Evolutionary conservation across 2,888 invertebrate genomes (phyloP), one percentile per base, ranked within the genome.

Genomic region (Spilosoma lubricipeda): DNA sequence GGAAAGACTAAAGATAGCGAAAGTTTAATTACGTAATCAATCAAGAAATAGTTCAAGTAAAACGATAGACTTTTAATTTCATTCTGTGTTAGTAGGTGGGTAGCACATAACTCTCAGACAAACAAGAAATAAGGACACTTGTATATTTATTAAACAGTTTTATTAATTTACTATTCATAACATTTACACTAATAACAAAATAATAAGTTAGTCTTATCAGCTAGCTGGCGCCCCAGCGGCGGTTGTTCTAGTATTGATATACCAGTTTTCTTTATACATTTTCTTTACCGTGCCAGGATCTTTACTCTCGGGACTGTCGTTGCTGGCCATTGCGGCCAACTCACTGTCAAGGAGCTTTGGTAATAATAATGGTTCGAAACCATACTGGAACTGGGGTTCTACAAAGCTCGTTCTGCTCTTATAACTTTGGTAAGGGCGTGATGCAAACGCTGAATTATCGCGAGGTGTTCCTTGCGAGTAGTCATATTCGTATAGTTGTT

Each of bases 301-400:
- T 87, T 94, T 93, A 85, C 91, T 93, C 86, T 94, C 91, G 48
- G 93, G 92, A 80, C 91, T 91, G 74, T 90, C 80, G 88, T 94
- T 94, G 82, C 91, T 93, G 4, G 94, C 93, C 93, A 95, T 94
- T 15, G 95, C 92, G 27, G 95, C 90, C 39, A 94, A 82, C 81
- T 95, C 95, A 77, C 94, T 94, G 79, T 95, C 95, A 52, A 95
- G 88, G 39, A 94, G 85, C 73, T 88, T 88, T 59, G 95, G 94
- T 77, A 94, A 80, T 15, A 91, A 84, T 72, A 94, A 88, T 18
- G 96, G 95, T 78, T 95, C 94, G 84, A 96, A 96, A 15, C 96
- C 96, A 80, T 95, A 96, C 80, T 96, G 95, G 82, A 93, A 95
- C 77, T 94, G 95, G 0, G 96, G 96, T 80, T 95, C 95, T 63